phyloP scores from a whole-genome alignment of 2,797 vertebrate genomes.

The Tinamus major region DNA sequence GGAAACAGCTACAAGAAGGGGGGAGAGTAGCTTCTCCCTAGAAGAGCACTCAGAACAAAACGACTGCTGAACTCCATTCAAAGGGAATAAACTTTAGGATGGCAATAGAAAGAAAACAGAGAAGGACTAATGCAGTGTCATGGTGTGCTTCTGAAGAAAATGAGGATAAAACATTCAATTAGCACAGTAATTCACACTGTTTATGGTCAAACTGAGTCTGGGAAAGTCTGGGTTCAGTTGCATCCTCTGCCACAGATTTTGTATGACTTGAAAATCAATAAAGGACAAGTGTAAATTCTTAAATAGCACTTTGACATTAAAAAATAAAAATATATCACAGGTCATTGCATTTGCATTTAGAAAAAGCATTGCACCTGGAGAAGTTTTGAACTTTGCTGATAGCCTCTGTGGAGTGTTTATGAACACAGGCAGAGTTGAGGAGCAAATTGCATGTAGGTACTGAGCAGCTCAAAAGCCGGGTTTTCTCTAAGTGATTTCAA shows the following conservation, averaged over 20 bases:
- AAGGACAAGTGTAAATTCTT: neutral
- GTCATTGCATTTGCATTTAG: neutral
- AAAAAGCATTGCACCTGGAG: neutral
- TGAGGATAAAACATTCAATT: neutral
- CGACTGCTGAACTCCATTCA: fast-evolving
- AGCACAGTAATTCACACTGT: neutral
- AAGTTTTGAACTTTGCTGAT: neutral
- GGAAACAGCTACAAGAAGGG: neutral
- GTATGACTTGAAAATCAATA: neutral
- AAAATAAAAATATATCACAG: neutral
- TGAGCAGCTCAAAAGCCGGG: neutral
- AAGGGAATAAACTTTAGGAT: neutral
- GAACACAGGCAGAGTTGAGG: fast-evolving
- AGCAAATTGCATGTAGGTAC: fast-evolving
- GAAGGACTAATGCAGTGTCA: neutral
- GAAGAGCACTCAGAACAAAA: neutral
- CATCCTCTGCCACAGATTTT: neutral
- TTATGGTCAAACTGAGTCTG: neutral
- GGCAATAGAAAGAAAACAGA: neutral
- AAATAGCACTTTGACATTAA: neutral
- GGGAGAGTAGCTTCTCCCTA: neutral
- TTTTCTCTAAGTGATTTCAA: neutral
- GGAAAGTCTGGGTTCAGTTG: neutral
- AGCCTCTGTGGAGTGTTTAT: neutral
- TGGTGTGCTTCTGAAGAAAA: neutral